A percentile compares a stretch with the other conserved stretches of the same genome.
phyloP scores from a whole-genome alignment of 2,113 vertebrate genomes.

The Machaerirhynchus nigripectus region DNA sequence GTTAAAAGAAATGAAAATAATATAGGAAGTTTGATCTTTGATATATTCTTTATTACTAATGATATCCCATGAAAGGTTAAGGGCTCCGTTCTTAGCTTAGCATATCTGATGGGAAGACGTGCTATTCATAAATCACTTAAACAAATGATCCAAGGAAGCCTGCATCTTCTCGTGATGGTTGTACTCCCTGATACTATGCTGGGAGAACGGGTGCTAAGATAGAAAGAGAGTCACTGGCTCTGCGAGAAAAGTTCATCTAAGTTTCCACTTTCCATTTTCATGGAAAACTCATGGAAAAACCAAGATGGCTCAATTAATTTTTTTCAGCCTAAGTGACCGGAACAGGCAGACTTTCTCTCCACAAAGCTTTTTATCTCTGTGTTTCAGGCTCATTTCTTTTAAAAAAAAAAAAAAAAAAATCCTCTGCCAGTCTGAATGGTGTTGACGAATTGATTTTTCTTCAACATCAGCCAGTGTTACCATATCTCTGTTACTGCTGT shows the following conservation, averaged over 20 bases:
- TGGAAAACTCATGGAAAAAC: not conserved
- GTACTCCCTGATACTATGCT: not conserved
- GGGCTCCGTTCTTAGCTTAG: conserved; percentile 35
- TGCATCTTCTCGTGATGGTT: not conserved
- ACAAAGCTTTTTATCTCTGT: not conserved
- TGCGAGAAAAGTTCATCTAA: not conserved
- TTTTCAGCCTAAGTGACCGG: not conserved
- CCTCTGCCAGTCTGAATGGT: not conserved
- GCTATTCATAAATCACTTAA: not conserved
- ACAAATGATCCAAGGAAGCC: not conserved
- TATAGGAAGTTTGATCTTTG: conserved; percentile 1
- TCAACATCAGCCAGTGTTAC: not conserved
- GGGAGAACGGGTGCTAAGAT: not conserved
- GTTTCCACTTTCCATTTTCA: not conserved
- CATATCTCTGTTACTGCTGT: not conserved
- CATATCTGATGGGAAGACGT: not conserved
- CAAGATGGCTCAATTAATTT: not conserved
- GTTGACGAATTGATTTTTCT: not conserved
- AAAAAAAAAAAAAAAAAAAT: not conserved
- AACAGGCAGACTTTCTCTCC: not conserved
- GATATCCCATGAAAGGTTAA: not conserved
- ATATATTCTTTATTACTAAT: conserved; percentile 37
- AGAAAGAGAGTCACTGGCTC: not conserved
- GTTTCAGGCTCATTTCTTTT: not conserved
- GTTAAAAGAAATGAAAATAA: conserved; percentile 47